Evolutionary conservation across 1,140 invertebrate genomes (phyloP).

Genomic region (Bathynomus jamesi): DNA sequence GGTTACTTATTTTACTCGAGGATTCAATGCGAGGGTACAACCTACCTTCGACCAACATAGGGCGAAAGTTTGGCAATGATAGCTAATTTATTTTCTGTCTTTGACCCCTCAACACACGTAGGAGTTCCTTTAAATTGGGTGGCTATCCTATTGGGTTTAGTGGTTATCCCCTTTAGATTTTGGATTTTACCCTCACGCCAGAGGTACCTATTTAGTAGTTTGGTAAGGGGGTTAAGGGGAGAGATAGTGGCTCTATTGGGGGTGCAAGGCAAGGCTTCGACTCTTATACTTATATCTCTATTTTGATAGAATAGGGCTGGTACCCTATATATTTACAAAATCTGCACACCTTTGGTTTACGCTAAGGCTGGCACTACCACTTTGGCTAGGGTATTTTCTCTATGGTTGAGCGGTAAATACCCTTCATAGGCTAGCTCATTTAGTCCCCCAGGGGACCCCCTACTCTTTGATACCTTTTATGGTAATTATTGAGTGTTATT

Average conservation of each 20-base stretch:
- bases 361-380: constrained; percentile 49
- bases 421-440: no score
- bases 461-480: no score
- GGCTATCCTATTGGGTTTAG: no score
- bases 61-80: background rate
- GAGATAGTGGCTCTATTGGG: background rate
- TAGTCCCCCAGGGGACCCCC: no score
- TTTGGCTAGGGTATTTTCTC: no score
- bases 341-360: constrained; percentile 53
- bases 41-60: background rate
- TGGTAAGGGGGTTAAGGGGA: background rate
- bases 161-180: no score
- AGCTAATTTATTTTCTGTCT: no score
- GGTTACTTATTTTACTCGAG: no score
- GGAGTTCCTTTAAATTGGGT: no score
- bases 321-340: constrained; percentile 58
- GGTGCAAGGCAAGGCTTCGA: background rate
- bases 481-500: constrained; percentile 45
- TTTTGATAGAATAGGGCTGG: constrained; percentile 55
- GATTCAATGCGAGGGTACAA: background rate
- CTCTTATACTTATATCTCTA: background rate
- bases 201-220: background rate
- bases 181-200: background rate
- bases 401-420: no score
- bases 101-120: no score